Conservation (phyloP, 2,113 vertebrate genomes). For the Sarotherodon lohbergeri region DNA sequence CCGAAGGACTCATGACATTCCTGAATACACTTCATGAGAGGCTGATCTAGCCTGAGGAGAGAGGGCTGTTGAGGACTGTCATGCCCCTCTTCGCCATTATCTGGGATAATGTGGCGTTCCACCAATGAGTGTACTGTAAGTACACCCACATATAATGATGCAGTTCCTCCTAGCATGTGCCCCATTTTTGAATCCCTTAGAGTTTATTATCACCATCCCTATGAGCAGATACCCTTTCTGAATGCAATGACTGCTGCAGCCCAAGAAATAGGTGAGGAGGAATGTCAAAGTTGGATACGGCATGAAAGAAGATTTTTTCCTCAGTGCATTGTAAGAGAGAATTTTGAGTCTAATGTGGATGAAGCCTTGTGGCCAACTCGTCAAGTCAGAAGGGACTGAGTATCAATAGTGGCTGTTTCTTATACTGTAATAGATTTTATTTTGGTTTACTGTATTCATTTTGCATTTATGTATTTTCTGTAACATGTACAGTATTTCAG, state of each 20-base stretch:
- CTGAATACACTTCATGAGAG: neutral
- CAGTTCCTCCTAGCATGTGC: neutral
- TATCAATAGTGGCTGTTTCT: neutral
- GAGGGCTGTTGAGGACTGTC: neutral
- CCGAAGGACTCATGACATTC: neutral
- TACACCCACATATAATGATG: neutral
- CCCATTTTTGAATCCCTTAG: neutral
- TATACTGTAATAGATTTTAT: neutral
- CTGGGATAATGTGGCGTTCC: neutral
- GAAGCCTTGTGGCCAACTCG: neutral
- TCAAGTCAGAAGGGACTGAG: neutral
- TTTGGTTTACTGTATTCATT: neutral
- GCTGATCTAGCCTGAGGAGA: neutral
- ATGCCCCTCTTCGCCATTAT: neutral
- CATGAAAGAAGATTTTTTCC: neutral
- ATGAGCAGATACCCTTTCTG: neutral
- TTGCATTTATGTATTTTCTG: neutral
- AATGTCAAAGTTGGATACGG: neutral
- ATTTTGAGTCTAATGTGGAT: neutral
- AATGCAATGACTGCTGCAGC: neutral
- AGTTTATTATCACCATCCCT: neutral
- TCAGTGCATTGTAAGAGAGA: neutral
- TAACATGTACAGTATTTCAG: neutral
- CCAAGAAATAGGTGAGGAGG: neutral
- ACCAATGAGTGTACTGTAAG: neutral